Conservation (phyloP, 2,113 vertebrate species). For the Castor canadensis region DNA sequence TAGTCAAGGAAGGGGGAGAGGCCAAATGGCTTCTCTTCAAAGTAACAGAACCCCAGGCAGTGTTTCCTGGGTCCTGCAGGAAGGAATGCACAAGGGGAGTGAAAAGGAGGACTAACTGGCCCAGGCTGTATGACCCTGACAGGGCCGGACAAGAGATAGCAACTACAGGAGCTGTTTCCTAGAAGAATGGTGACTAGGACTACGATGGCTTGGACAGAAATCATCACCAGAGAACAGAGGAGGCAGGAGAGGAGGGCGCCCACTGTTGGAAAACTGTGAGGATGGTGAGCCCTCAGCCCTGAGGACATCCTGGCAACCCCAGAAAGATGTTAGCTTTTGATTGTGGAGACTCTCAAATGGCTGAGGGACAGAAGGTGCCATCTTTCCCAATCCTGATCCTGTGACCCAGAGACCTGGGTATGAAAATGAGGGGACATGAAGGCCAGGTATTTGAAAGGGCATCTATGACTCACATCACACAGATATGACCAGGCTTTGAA, state of each 20-base stretch:
- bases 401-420: not conserved
- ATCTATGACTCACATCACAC: not conserved
- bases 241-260: not conserved
- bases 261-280: rapidly evolving
- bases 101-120: not conserved
- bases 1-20: too few species aligned
- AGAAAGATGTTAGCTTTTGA: not conserved
- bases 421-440: not conserved
- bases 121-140: too few species aligned
- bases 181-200: rapidly evolving
- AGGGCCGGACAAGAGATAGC: not conserved
- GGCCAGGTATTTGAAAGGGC: not conserved
- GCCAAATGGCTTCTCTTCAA: not conserved
- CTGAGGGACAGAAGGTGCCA: not conserved
- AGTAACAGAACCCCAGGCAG: not conserved
- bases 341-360: not conserved
- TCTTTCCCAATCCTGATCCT: not conserved
- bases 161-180: not conserved
- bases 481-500: rapidly evolving
- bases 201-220: not conserved
- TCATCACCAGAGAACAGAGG: too few species aligned
- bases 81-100: not conserved
- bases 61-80: not conserved
- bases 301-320: not conserved
- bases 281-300: rapidly evolving